Percentiles rank a stretch among this genome's conserved stretches.
Evolutionary conservation across 1,140 invertebrate species (phyloP).

Genomic region (Ladona fulva): DNA sequence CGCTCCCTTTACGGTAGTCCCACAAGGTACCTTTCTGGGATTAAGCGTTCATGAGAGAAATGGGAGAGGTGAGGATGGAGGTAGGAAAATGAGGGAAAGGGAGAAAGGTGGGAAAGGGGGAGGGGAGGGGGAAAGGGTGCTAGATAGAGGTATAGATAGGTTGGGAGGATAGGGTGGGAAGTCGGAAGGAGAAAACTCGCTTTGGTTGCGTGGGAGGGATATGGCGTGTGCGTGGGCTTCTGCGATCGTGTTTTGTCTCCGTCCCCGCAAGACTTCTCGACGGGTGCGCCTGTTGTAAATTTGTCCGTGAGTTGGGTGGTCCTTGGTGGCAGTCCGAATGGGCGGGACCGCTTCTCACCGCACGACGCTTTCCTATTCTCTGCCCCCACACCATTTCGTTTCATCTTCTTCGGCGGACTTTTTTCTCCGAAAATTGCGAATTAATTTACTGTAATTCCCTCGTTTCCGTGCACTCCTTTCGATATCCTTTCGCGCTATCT

Average conservation of each 20-base stretch:
- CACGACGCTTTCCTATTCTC: neutral
- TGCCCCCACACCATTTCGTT: neutral
- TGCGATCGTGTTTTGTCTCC: neutral
- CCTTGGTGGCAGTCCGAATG: neutral
- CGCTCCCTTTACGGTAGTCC: too few relatives aligned
- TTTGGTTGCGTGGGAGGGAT: neutral
- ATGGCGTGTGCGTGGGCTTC: neutral
- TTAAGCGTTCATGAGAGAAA: neutral
- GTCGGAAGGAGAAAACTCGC: too few relatives aligned
- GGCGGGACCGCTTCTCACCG: neutral
- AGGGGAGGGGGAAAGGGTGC: neutral
- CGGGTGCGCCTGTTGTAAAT: neutral
- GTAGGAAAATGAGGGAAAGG: neutral
- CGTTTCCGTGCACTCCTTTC: too few relatives aligned
- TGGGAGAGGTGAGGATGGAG: too few relatives aligned
- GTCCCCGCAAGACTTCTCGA: neutral
- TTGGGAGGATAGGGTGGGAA: neutral
- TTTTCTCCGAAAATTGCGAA: too few relatives aligned
- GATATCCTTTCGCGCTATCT: too few relatives aligned
- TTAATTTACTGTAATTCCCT: too few relatives aligned
- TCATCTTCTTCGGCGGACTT: too few relatives aligned
- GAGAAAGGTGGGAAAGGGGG: neutral
- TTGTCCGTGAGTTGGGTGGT: slow-evolving; percentile 2
- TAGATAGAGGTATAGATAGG: too few relatives aligned
- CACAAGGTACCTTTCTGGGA: neutral